Conservation (phyloP, 2,113 vertebrate genomes). For the Pyxicephalus adspersus region DNA sequence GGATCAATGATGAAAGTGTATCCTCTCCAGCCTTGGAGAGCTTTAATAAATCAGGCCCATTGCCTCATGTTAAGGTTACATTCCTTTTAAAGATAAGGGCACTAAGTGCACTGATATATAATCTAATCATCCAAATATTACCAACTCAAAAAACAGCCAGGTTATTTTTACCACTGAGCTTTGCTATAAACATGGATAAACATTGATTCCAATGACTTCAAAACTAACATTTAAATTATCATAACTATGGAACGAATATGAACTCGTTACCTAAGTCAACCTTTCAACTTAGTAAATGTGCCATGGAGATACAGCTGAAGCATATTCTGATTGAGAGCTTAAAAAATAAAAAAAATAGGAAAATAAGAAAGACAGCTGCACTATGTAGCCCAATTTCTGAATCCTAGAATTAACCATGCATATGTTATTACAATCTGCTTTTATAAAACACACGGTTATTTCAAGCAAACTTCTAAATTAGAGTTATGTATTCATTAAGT, state of each 20-base stretch:
- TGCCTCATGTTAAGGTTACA: too few relatives aligned
- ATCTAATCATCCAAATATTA: too few relatives aligned
- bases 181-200: too few relatives aligned
- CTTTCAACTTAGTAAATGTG: background rate
- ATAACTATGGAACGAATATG: background rate
- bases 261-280: conserved; percentile 16
- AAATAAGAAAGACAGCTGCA: conserved; percentile 32
- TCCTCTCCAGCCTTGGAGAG: too few relatives aligned
- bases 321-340: conserved; percentile 10
- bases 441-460: conserved; percentile 51
- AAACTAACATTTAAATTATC: background rate
- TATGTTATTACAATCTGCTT: conserved; percentile 56
- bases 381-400: conserved; percentile 26
- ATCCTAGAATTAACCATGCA: conserved; percentile 48
- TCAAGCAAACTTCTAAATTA: conserved; percentile 49
- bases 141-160: too few relatives aligned
- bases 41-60: too few relatives aligned
- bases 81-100: too few relatives aligned
- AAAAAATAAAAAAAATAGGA: background rate
- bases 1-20: too few relatives aligned
- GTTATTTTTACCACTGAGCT: too few relatives aligned
- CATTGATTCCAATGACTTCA: too few relatives aligned
- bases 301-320: background rate
- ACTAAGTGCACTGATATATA: too few relatives aligned
- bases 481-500: conserved; percentile 47